Conservation (phyloP, 1,140 invertebrate species). For the Leptinotarsa undecemlineata region DNA sequence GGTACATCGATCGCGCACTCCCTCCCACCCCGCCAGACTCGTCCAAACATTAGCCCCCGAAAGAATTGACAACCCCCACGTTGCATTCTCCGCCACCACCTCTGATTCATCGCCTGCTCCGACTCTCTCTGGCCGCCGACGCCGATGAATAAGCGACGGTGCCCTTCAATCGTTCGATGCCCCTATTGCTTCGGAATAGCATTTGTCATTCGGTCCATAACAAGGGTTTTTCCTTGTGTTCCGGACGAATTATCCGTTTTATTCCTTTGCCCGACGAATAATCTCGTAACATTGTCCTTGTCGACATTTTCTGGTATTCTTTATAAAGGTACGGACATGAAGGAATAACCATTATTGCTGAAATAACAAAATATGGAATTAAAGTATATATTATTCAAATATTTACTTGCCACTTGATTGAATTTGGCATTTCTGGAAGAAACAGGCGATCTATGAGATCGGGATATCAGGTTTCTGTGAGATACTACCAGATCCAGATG, state of each 20-base stretch:
- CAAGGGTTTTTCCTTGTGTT: neutral
- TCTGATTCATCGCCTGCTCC: constrained; percentile 38
- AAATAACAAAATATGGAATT: too few species aligned
- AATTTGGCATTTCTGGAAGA: too few species aligned
- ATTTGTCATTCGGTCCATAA: constrained; percentile 12
- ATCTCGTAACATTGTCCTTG: too few species aligned
- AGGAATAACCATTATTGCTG: too few species aligned
- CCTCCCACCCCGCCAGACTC: constrained; percentile 43
- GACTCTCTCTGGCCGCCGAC: constrained; percentile 23
- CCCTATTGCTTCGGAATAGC: constrained; percentile 20
- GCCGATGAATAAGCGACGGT: constrained; percentile 31
- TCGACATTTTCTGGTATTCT: too few species aligned
- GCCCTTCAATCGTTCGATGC: constrained; percentile 36
- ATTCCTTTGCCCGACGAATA: too few species aligned
- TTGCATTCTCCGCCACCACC: constrained; percentile 39
- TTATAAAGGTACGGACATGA: too few species aligned
- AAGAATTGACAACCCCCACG: constrained; percentile 44
- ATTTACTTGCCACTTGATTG: too few species aligned
- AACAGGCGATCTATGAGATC: too few species aligned
- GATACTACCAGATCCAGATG: too few species aligned
- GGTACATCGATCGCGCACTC: constrained; percentile 51
- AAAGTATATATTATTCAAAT: too few species aligned
- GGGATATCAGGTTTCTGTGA: too few species aligned
- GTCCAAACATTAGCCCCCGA: constrained; percentile 44
- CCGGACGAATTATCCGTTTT: neutral